Conservation (phyloP, 30 jellyfish, hydroid and myxozoan genomes). For the Pelagia noctiluca region DNA sequence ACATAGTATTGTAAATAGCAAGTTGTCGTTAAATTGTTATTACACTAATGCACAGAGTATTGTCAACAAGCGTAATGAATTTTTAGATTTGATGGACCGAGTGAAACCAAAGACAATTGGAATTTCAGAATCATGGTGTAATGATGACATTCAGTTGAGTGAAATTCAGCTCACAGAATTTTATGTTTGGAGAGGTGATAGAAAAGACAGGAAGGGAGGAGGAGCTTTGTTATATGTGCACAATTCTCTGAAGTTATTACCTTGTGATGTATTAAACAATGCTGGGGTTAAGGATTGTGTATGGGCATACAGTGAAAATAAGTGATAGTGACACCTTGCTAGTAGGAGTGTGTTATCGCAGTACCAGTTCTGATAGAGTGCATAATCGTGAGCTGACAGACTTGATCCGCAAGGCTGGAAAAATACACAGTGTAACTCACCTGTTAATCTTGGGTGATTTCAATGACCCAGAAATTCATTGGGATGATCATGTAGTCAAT, state of each 20-base stretch:
- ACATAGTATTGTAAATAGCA: neutral
- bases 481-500: too few relatives aligned
- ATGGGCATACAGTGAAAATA: too few relatives aligned
- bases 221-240: slow-evolving; percentile 5
- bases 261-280: too few relatives aligned
- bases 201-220: slow-evolving; percentile 3
- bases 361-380: too few relatives aligned
- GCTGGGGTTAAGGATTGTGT: too few relatives aligned
- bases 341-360: too few relatives aligned
- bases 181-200: neutral
- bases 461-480: too few relatives aligned
- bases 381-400: too few relatives aligned
- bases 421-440: too few relatives aligned
- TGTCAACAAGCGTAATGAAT: neutral
- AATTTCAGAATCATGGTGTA: neutral
- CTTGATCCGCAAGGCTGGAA: too few relatives aligned
- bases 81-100: neutral
- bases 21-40: neutral
- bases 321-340: too few relatives aligned
- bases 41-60: neutral
- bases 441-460: too few relatives aligned
- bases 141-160: neutral
- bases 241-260: neutral
- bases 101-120: neutral
- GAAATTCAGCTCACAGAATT: neutral